These are phyloP conservation scores for Brachynemurus nebulosus DNA, from an alignment of 2,888 invertebrate species.

Conservation along the genomic window DNA sequence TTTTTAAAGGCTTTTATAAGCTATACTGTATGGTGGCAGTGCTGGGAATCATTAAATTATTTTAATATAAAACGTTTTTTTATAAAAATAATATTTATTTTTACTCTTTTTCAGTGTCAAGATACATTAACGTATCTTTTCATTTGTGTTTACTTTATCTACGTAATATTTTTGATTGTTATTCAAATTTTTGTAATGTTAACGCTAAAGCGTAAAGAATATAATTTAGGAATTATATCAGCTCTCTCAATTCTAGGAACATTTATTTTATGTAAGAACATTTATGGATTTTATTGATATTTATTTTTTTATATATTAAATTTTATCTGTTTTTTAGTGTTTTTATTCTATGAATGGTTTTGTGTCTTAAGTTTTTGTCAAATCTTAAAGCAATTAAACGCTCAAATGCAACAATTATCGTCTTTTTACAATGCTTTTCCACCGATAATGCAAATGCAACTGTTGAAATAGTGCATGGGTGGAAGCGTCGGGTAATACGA, in stretches of 20 bases:
- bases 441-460: no score
- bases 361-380: slow-evolving; percentile 5
- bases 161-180: neutral
- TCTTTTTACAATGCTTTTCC: neutral
- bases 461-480: no score
- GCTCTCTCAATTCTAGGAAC: neutral
- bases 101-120: slow-evolving; percentile 4
- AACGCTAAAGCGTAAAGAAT: neutral
- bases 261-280: slow-evolving; percentile 4
- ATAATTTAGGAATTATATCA: neutral
- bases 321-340: slow-evolving; percentile 1
- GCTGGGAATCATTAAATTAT: no score
- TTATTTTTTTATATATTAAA: neutral
- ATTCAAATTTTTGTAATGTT: neutral
- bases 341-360: slow-evolving; percentile 3
- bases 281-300: neutral
- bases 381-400: neutral
- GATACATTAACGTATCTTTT: neutral
- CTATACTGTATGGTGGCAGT: no score
- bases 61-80: no score
- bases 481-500: no score
- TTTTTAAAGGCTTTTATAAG: no score
- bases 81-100: no score
- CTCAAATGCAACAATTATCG: neutral
- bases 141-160: slow-evolving; percentile 1